These are phyloP conservation scores for Drosophila kambysellisi DNA, from an alignment of 2,888 invertebrate genomes.

Conservation along the genomic window DNA sequence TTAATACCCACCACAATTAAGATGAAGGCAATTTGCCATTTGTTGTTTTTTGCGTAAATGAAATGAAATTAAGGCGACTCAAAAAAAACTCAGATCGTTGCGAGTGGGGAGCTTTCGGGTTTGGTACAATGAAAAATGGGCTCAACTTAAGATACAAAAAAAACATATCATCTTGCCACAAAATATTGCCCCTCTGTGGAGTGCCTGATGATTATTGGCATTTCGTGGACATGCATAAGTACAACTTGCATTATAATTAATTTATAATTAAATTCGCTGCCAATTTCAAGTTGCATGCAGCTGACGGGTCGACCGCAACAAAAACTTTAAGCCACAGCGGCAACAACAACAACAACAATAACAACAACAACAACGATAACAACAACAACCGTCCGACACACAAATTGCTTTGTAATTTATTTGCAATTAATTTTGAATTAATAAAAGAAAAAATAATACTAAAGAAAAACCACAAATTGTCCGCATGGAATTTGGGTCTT, in stretches of 20 bases:
- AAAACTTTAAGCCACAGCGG: constrained; percentile 15
- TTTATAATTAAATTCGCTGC: constrained; percentile 77
- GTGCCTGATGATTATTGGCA: constrained; percentile 72
- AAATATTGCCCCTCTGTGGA: constrained; percentile 56
- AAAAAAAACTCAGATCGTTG: constrained; percentile 43
- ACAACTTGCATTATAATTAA: constrained; percentile 75
- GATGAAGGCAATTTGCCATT: constrained; percentile 71
- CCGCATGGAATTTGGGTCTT: constrained; percentile 70
- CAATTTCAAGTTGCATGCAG: constrained; percentile 78
- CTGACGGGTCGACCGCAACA: constrained; percentile 59
- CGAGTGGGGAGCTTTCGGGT: background rate
- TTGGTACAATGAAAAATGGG: constrained; percentile 40
- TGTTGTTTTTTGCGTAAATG: constrained; percentile 53
- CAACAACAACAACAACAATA: constrained; percentile 24
- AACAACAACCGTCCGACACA: constrained; percentile 62
- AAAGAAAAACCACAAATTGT: constrained; percentile 57
- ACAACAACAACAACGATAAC: constrained; percentile 17
- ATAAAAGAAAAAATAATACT: constrained; percentile 56
- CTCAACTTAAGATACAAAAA: constrained; percentile 34
- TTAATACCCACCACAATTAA: constrained; percentile 76
- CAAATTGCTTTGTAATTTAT: constrained; percentile 79
- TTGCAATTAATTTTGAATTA: constrained; percentile 81
- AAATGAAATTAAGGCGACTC: constrained; percentile 70
- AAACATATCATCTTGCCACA: constrained; percentile 68
- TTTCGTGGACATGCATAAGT: constrained; percentile 74